Conservation (phyloP, 2,113 vertebrate species). For the Brienomyrus longianalis region DNA sequence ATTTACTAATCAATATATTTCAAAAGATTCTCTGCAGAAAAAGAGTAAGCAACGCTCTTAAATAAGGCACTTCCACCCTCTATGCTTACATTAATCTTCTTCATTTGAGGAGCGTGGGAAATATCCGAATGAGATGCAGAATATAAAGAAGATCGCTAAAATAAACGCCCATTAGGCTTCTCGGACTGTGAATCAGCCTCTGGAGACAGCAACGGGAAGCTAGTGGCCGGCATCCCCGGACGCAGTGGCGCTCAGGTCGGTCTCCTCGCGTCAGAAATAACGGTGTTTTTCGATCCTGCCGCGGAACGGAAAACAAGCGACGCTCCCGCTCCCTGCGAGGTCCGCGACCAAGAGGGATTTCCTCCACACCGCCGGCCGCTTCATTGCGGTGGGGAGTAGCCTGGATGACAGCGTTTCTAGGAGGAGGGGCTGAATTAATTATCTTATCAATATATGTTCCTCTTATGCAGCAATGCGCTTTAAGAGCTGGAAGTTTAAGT, state of each 20-base stretch:
- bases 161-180: slow-evolving; percentile 56
- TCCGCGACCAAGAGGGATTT: background rate
- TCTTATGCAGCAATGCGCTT: slow-evolving; percentile 55
- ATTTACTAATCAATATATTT: slow-evolving; percentile 5
- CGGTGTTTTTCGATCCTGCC: background rate
- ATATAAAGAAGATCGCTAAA: slow-evolving; percentile 31
- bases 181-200: slow-evolving; percentile 42
- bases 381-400: background rate
- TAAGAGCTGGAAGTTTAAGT: slow-evolving; percentile 61
- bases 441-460: slow-evolving; percentile 61
- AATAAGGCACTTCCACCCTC: slow-evolving; percentile 41
- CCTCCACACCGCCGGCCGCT: slow-evolving; percentile 25
- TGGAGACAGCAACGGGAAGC: slow-evolving; percentile 42
- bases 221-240: slow-evolving; percentile 50
- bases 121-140: slow-evolving; percentile 51
- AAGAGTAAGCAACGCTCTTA: slow-evolving; percentile 36
- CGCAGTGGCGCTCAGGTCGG: slow-evolving; percentile 3
- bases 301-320: slow-evolving; percentile 28
- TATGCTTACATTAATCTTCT: slow-evolving; percentile 69
- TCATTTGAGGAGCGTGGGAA: slow-evolving; percentile 53
- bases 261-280: background rate
- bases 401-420: slow-evolving; percentile 27
- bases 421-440: slow-evolving; percentile 54
- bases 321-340: background rate
- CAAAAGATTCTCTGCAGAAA: slow-evolving; percentile 19